These are phyloP conservation scores for Micrasema longulum DNA, from an alignment of 1,140 invertebrate genomes.

Conservation along the genomic window DNA sequence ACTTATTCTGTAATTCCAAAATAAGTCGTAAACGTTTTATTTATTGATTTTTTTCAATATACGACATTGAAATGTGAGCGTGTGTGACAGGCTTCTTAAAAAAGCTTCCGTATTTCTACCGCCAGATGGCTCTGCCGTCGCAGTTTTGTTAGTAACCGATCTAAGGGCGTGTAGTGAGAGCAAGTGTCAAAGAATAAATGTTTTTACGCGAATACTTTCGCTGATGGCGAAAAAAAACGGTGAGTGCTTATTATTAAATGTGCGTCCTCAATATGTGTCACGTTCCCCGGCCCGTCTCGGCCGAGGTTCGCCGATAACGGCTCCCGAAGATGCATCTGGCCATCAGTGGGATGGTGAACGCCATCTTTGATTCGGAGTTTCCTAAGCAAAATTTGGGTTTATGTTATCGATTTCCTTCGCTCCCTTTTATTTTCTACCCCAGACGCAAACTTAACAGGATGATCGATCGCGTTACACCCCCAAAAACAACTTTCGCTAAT, in stretches of 20 bases:
- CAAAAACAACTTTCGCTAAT: neutral
- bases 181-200: constrained; percentile 44
- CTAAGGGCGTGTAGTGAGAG: constrained; percentile 35
- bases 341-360: constrained; percentile 3
- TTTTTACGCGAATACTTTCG: constrained; percentile 35
- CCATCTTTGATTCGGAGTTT: constrained; percentile 29
- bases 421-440: constrained; percentile 36
- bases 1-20: neutral
- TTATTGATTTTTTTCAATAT: neutral
- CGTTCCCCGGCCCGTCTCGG: neutral
- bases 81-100: constrained; percentile 9
- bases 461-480: constrained; percentile 25
- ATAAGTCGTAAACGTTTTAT: neutral
- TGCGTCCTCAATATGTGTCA: neutral
- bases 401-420: constrained; percentile 29
- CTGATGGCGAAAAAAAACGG: constrained; percentile 40
- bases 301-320: neutral
- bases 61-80: constrained; percentile 8
- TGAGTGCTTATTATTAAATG: constrained; percentile 23
- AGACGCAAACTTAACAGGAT: neutral
- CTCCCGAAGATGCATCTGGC: constrained; percentile 26
- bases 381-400: constrained; percentile 29
- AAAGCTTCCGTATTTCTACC: constrained; percentile 19
- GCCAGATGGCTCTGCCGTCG: constrained; percentile 35
- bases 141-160: constrained; percentile 38